phyloP scores from a whole-genome alignment of 2,888 invertebrate genomes.

The Drosophila parthenogenetica region DNA sequence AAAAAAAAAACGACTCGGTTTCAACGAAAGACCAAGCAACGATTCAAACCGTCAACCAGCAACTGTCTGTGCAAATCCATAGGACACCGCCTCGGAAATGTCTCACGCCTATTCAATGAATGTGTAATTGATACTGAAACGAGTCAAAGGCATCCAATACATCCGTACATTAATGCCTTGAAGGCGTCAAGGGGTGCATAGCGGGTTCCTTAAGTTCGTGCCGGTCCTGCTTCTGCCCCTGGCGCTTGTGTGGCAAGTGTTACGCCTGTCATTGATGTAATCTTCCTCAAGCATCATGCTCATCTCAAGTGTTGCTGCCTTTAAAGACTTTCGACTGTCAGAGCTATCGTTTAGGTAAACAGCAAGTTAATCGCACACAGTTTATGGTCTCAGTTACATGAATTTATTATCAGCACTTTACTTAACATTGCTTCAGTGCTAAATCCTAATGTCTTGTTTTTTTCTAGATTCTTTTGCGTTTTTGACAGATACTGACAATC shows the following conservation, averaged over 20 bases:
- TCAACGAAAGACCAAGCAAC: slow-evolving; percentile 27
- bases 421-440: neutral
- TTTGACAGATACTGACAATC: neutral
- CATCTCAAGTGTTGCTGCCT: slow-evolving; percentile 31
- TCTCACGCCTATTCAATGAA: slow-evolving; percentile 66
- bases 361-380: slow-evolving; percentile 14
- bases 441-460: neutral
- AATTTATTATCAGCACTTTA: slow-evolving; percentile 8
- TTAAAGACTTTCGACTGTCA: slow-evolving; percentile 34
- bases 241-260: slow-evolving; percentile 39
- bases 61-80: slow-evolving; percentile 57
- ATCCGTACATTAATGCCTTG: slow-evolving; percentile 35
- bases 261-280: slow-evolving; percentile 47
- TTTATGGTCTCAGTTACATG: slow-evolving; percentile 3
- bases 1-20: slow-evolving; percentile 48
- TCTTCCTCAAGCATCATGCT: slow-evolving; percentile 33
- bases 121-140: slow-evolving; percentile 76
- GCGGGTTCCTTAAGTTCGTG: neutral
- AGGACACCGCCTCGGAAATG: slow-evolving; percentile 8
- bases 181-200: slow-evolving; percentile 28
- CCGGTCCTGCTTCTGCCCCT: neutral
- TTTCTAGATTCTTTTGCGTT: neutral
- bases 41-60: slow-evolving; percentile 15
- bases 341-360: slow-evolving; percentile 21
- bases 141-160: slow-evolving; percentile 66